Conservation (phyloP, 2,113 vertebrate species). For the Thymallus thymallus region DNA sequence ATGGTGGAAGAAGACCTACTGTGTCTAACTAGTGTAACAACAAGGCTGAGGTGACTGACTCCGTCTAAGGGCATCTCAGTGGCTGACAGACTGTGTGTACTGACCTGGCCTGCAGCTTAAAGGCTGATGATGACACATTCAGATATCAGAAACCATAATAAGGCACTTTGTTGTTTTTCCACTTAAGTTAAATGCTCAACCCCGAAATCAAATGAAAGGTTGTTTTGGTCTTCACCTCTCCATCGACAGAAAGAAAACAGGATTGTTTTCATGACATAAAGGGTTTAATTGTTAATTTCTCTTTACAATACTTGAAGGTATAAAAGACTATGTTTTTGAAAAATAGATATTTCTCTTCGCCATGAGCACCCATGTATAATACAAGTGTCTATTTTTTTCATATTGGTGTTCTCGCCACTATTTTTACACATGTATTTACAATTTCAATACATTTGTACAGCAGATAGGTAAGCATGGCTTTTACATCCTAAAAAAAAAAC, state of each 20-base stretch:
- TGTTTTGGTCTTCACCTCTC: slow-evolving; percentile 41
- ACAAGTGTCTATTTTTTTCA: slow-evolving; percentile 87
- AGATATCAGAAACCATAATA: slow-evolving; percentile 85
- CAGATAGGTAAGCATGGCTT: slow-evolving; percentile 95
- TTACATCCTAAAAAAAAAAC: slow-evolving; percentile 87
- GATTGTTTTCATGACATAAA: slow-evolving; percentile 90
- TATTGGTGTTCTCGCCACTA: slow-evolving; percentile 78
- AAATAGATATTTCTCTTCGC: slow-evolving; percentile 89
- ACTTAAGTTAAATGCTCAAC: slow-evolving; percentile 84
- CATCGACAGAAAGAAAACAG: slow-evolving; percentile 18
- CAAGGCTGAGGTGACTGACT: not conserved
- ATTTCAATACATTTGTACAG: slow-evolving; percentile 92
- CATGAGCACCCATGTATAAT: slow-evolving; percentile 81
- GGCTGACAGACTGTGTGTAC: slow-evolving; percentile 68
- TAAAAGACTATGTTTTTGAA: slow-evolving; percentile 88
- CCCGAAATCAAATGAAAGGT: slow-evolving; percentile 75
- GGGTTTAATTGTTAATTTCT: slow-evolving; percentile 85
- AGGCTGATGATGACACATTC: slow-evolving; percentile 79
- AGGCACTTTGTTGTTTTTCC: slow-evolving; percentile 87
- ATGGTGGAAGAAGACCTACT: not conserved
- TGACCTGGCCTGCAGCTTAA: slow-evolving; percentile 74
- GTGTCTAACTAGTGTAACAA: not conserved
- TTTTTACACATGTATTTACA: slow-evolving; percentile 91
- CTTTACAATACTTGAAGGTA: slow-evolving; percentile 89
- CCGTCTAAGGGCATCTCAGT: slow-evolving; percentile 45